These are phyloP conservation scores for Hesperia comma DNA, from an alignment of 2,888 invertebrate genomes.

Conservation along the genomic window DNA sequence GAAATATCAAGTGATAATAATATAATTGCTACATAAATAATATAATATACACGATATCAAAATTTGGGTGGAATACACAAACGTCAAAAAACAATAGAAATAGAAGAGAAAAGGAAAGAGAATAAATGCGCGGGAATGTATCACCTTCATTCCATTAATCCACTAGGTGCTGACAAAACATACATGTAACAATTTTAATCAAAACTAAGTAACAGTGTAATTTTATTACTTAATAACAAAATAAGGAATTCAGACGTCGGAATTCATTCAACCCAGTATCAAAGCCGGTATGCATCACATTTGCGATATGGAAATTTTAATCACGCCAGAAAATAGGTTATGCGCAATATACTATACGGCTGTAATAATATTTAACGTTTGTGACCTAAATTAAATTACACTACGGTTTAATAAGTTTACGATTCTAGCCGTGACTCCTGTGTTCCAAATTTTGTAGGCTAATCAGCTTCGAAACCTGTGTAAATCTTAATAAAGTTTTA, in stretches of 20 bases:
- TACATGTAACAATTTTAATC: background rate
- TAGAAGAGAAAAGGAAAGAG: too few relatives aligned
- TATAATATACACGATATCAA: too few relatives aligned
- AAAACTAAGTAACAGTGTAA: background rate
- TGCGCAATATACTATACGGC: background rate
- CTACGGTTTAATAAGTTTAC: background rate
- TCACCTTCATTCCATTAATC: too few relatives aligned
- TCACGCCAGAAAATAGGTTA: slow-evolving; percentile 4
- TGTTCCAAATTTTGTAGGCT: background rate
- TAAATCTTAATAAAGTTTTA: too few relatives aligned
- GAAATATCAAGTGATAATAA: too few relatives aligned
- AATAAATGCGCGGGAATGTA: too few relatives aligned
- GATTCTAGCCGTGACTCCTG: background rate
- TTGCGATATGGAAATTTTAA: slow-evolving; percentile 6
- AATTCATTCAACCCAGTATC: background rate
- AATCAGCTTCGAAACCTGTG: too few relatives aligned
- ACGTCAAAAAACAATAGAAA: too few relatives aligned
- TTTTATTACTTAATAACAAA: background rate
- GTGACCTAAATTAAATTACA: background rate
- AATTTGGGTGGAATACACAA: too few relatives aligned
- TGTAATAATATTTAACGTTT: background rate
- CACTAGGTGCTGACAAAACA: too few relatives aligned
- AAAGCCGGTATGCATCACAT: slow-evolving; percentile 7
- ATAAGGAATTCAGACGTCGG: background rate
- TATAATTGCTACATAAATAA: too few relatives aligned